Evolutionary conservation across 2,888 invertebrate species (phyloP).

Genomic region (Melinopterus prodromus): DNA sequence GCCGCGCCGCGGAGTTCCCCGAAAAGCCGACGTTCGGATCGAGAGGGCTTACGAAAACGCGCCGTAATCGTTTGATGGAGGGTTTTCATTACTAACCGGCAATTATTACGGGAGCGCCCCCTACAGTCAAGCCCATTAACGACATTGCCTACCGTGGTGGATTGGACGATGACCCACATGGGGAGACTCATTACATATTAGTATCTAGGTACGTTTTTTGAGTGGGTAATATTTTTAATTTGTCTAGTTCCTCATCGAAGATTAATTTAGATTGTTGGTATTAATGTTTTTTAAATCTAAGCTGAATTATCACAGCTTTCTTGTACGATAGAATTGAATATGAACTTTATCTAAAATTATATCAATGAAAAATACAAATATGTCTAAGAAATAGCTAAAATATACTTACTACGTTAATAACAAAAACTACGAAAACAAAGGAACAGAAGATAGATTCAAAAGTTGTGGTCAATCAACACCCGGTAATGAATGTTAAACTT

Average conservation of each 20-base stretch:
- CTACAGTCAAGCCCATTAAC: constrained; percentile 13
- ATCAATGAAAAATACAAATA: too few relatives aligned
- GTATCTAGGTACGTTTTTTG: not conserved
- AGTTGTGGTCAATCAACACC: too few relatives aligned
- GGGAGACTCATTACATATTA: not conserved
- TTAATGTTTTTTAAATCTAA: too few relatives aligned
- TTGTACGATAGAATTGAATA: too few relatives aligned
- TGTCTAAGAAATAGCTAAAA: too few relatives aligned
- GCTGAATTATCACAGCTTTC: too few relatives aligned
- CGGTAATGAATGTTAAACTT: too few relatives aligned
- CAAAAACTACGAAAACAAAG: too few relatives aligned
- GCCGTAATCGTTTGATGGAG: constrained; percentile 34
- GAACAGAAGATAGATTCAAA: too few relatives aligned
- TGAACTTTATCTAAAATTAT: too few relatives aligned
- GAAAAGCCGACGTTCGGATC: constrained; percentile 34
- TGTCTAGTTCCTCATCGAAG: not conserved
- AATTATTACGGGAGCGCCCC: constrained; percentile 38
- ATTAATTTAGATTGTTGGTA: not conserved
- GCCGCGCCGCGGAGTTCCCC: constrained; percentile 34
- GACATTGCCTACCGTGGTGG: constrained; percentile 29
- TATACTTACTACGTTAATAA: too few relatives aligned
- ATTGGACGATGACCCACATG: constrained; percentile 4
- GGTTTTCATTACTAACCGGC: constrained; percentile 35
- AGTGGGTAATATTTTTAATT: not conserved
- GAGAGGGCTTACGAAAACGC: constrained; percentile 34